These are phyloP conservation scores for Watsonalla binaria DNA, from an alignment of 2,888 invertebrate species.

Conservation along the genomic window DNA sequence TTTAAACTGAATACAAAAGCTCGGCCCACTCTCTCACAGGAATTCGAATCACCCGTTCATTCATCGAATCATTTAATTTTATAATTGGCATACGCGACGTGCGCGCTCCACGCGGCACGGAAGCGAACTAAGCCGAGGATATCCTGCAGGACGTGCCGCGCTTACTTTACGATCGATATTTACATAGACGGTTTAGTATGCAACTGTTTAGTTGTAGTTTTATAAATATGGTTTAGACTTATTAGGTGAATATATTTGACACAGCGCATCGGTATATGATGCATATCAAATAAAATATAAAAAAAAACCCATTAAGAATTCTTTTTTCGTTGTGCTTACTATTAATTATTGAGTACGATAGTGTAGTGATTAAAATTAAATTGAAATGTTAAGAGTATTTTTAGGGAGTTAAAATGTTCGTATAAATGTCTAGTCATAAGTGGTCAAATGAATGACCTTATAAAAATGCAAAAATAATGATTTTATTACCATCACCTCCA, in stretches of 20 bases:
- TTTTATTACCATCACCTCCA: too few relatives aligned
- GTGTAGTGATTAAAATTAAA: too few relatives aligned
- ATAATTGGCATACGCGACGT: slow-evolving; percentile 56
- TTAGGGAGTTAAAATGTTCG: too few relatives aligned
- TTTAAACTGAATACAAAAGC: slow-evolving; percentile 14
- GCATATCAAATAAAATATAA: neutral
- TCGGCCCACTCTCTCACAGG: slow-evolving; percentile 30
- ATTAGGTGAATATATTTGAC: neutral
- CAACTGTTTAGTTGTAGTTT: slow-evolving; percentile 42
- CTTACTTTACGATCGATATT: slow-evolving; percentile 73
- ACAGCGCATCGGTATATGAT: neutral
- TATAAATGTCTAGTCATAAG: too few relatives aligned
- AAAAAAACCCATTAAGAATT: too few relatives aligned
- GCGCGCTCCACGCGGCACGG: slow-evolving; percentile 63
- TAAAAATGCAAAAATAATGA: too few relatives aligned
- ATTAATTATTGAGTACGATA: too few relatives aligned
- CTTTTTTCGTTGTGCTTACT: too few relatives aligned
- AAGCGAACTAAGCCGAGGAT: slow-evolving; percentile 67
- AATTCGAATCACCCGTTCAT: slow-evolving; percentile 20
- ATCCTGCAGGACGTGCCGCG: slow-evolving; percentile 70
- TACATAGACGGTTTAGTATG: slow-evolving; percentile 73
- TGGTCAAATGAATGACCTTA: too few relatives aligned
- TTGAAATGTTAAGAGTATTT: too few relatives aligned
- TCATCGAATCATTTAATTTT: slow-evolving; percentile 40
- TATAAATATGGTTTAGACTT: slow-evolving; percentile 18